Evolutionary conservation across 1,140 invertebrate genomes (phyloP), one percentile per base, ranked within the genome.

Genomic region (Dinoponera quadriceps): DNA sequence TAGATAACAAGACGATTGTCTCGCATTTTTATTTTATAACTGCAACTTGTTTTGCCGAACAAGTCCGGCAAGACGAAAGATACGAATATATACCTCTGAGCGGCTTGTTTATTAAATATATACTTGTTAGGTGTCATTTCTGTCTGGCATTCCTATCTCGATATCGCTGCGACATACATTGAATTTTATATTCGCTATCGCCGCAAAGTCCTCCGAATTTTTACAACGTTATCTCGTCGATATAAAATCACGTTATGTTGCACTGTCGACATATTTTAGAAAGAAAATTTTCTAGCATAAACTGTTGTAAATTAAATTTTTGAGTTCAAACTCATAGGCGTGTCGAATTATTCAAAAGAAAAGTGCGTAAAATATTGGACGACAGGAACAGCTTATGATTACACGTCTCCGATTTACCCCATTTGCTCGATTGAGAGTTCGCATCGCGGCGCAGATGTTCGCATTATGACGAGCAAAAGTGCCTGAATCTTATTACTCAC

Each of bases 161-260:
- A 63, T 75, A 44, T n/a, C 22, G 0, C n/a, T 2, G 29, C 33
- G 51, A 71, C 29, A 55, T 33, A 3, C 1, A 22, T 55, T 14
- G 68, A 38, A 72, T 72, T 72, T 72, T 72, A 72, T 5, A n/a
- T 57, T 57, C 0, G 29, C 29, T 72, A 72, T 72, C 68, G 16
- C 49, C 5, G 22, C 7, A 33, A 33, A 33, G 33, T 44, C 38
- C 38, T 44, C 38, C 38, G 25, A 72, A 72, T 72, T 72, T 72
- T 72, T 72, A 13, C 51, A 7, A 16, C 7, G 16, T 4, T 48
- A 29, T 63, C 27, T 75, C 27, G 27, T 25, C 2, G 71, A 73
- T 59, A 59, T 25, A 73, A 59, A 73, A 48, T 25, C 38, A 44
- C 11, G 16, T 72, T 25, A 57, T 3, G 5, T n/a, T 18, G 72